Evolutionary conservation across 2,113 vertebrate species (phyloP).

Genomic region (Petrocephalus zakoni): DNA sequence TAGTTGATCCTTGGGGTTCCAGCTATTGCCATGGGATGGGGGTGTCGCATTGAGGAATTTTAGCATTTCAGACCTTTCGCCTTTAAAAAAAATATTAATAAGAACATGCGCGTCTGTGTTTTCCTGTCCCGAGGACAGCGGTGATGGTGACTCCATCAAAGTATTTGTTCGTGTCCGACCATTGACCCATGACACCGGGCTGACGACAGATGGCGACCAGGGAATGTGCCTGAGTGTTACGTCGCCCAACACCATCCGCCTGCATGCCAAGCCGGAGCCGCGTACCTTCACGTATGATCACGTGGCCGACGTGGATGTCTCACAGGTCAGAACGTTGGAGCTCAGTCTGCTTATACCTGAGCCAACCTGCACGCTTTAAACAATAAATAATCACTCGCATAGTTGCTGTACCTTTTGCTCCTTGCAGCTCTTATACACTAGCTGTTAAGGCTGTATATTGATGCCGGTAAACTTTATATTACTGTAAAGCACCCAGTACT

Average conservation of each 20-base stretch:
- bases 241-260: conserved; percentile 72
- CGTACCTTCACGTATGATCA: conserved; percentile 86
- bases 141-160: conserved; percentile 84
- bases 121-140: conserved; percentile 38
- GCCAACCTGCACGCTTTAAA: background rate
- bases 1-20: background rate
- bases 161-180: conserved; percentile 88
- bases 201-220: conserved; percentile 69
- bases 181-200: conserved; percentile 54
- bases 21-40: background rate
- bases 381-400: background rate
- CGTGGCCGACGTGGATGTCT: conserved; percentile 81
- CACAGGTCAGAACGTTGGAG: conserved; percentile 68
- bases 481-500: background rate
- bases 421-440: background rate
- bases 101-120: background rate
- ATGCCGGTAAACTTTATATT: background rate
- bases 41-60: background rate
- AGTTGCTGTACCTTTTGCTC: background rate
- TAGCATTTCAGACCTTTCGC: background rate
- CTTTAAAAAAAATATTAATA: background rate
- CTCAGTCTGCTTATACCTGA: background rate
- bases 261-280: conserved; percentile 86
- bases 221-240: conserved; percentile 75
- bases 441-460: background rate